Conservation (phyloP, 2,113 vertebrate species). For the Lipophrys pholis region DNA sequence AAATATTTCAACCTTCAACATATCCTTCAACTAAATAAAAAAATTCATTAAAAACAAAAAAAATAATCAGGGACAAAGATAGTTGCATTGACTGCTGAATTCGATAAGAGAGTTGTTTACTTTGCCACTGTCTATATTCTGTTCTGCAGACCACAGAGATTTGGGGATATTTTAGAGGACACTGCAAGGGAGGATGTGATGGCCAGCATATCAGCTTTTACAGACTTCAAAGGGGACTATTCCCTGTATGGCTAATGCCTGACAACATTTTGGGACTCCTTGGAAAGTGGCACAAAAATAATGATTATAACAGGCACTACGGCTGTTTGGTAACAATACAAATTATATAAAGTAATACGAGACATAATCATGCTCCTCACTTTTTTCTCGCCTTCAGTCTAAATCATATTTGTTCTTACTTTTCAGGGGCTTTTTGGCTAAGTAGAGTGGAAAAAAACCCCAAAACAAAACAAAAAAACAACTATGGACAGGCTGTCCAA, state of each 20-base stretch:
- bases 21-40: slow-evolving; percentile 12
- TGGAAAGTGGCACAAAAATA: slow-evolving; percentile 38
- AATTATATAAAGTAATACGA: neutral
- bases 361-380: neutral
- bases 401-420: neutral
- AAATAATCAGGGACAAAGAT: neutral
- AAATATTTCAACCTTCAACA: neutral
- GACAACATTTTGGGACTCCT: slow-evolving; percentile 33
- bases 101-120: slow-evolving; percentile 37
- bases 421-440: slow-evolving; percentile 1
- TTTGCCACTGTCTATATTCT: slow-evolving; percentile 35
- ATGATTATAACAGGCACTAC: slow-evolving; percentile 11
- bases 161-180: slow-evolving; percentile 55
- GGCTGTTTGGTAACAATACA: slow-evolving; percentile 8
- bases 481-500: neutral
- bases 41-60: neutral
- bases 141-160: slow-evolving; percentile 43
- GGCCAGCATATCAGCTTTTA: slow-evolving; percentile 27
- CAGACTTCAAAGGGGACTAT: slow-evolving; percentile 45
- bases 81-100: slow-evolving; percentile 36
- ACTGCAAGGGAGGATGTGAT: slow-evolving; percentile 24
- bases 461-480: too few species aligned
- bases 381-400: neutral
- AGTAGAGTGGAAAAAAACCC: neutral
- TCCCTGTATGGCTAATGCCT: slow-evolving; percentile 37